Evolutionary conservation across 1,140 invertebrate genomes (phyloP).

Genomic region (Trichonephila inaurata): DNA sequence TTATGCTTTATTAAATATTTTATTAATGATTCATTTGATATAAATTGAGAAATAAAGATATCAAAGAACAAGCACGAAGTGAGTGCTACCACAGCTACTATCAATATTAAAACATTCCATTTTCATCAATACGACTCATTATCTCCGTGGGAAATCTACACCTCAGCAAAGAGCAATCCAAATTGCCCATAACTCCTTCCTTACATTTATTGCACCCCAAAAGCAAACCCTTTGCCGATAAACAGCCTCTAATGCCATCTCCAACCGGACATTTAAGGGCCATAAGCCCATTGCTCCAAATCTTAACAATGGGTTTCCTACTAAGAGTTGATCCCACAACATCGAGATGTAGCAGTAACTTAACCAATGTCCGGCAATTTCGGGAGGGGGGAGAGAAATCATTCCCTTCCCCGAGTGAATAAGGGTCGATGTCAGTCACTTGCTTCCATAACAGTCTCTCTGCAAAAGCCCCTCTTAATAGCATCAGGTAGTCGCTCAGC

Average conservation of each 20-base stretch:
- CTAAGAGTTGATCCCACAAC: neutral
- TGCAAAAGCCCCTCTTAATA: neutral
- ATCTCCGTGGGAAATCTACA: neutral
- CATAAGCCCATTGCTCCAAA: conserved; percentile 6
- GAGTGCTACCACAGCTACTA: no score
- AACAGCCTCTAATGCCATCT: neutral
- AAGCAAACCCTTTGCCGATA: conserved; percentile 23
- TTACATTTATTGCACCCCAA: neutral
- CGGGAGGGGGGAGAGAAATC: neutral
- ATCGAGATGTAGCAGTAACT: neutral
- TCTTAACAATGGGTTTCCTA: conserved; percentile 17
- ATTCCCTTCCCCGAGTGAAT: neutral
- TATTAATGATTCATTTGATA: no score
- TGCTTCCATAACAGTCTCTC: neutral
- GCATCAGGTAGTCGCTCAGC: neutral
- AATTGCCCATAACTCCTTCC: neutral
- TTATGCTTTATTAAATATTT: no score
- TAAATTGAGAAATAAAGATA: no score
- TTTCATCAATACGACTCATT: neutral
- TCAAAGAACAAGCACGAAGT: no score
- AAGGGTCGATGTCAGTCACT: conserved; percentile 5
- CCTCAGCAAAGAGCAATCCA: neutral
- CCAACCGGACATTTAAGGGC: neutral
- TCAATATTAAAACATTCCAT: neutral
- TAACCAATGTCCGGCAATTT: neutral